Conservation (phyloP, 1,140 invertebrate genomes). For the Brachionus rotundiformis region DNA sequence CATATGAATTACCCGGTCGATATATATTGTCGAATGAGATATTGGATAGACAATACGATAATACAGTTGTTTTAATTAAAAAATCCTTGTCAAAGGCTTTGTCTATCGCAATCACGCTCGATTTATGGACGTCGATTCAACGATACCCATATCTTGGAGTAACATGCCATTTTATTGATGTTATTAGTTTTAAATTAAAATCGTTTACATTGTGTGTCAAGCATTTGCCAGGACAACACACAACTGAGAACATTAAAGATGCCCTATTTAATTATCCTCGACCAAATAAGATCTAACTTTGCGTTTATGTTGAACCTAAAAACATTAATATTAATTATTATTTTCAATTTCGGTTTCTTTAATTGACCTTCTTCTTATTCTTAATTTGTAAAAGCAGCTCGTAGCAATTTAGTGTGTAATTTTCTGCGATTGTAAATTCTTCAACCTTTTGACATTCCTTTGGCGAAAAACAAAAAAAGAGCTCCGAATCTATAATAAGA, state of each 20-base stretch:
- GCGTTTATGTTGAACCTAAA: not conserved
- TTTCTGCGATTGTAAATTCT: not conserved
- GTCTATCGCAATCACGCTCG: too few species aligned
- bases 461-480: not conserved
- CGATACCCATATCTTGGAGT: too few species aligned
- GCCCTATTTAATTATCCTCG: not conserved
- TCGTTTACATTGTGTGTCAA: not conserved
- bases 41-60: not conserved
- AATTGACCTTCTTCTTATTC: slow-evolving; percentile 7
- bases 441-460: not conserved
- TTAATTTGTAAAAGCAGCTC: not conserved
- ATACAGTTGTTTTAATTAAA: not conserved
- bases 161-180: not conserved
- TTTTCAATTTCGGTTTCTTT: not conserved
- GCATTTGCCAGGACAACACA: not conserved
- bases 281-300: not conserved
- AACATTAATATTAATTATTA: not conserved
- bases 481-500: not conserved
- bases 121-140: too few species aligned
- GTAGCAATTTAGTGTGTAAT: not conserved
- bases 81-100: not conserved
- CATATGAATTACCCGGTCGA: not conserved
- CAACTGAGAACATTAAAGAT: too few species aligned
- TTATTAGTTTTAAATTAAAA: too few species aligned
- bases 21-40: not conserved